phyloP scores from a whole-genome alignment of 2,113 vertebrate species.

The Chrysemys picta region DNA sequence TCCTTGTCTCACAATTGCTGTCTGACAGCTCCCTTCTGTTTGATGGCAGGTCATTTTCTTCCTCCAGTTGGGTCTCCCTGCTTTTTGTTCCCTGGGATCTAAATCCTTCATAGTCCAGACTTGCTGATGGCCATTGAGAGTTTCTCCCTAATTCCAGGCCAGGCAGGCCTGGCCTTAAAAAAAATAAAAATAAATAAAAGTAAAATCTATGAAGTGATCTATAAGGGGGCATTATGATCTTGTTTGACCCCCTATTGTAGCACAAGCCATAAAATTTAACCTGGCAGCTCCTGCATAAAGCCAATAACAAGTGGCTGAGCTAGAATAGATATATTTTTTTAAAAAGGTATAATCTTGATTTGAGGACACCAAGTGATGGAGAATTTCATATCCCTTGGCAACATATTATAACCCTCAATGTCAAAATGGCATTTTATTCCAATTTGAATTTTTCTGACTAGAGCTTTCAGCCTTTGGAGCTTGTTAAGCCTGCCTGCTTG shows the following conservation, averaged over 20 bases:
- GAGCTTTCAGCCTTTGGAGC: neutral
- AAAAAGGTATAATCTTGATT: neutral
- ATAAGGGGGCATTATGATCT: neutral
- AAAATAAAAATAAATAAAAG: too few species aligned
- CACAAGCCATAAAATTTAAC: neutral
- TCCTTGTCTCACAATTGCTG: slow-evolving; percentile 10
- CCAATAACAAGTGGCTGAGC: neutral
- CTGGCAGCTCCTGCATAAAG: neutral
- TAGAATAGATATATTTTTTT: neutral
- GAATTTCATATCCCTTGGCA: accelerated
- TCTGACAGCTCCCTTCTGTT: slow-evolving; percentile 4
- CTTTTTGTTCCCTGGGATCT: neutral
- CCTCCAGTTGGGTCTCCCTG: neutral
- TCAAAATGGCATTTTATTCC: neutral
- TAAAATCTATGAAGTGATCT: neutral
- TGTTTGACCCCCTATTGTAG: neutral
- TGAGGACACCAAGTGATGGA: neutral
- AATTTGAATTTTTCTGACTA: neutral
- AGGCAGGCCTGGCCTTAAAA: neutral
- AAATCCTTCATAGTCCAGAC: slow-evolving; percentile 1
- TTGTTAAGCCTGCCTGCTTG: neutral
- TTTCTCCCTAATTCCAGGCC: neutral
- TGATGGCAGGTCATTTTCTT: slow-evolving; percentile 9
- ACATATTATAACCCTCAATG: neutral
- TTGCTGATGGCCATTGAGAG: neutral